Conservation (phyloP, 1,140 invertebrate genomes). For the Holotrichia oblita region DNA sequence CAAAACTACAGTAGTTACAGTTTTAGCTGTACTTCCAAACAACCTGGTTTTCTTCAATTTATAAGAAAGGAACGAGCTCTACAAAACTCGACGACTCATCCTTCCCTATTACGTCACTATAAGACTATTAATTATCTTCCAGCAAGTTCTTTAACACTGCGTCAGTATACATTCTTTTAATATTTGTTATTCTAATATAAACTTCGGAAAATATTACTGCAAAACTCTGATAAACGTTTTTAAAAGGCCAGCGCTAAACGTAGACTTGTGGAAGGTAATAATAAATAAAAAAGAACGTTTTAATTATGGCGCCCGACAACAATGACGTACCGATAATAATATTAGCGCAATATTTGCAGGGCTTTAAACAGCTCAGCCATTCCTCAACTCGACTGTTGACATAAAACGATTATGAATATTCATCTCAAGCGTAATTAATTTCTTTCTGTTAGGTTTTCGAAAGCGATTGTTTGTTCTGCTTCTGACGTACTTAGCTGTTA, state of each 20-base stretch:
- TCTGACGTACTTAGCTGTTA: constrained; percentile 24
- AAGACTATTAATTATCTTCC: neutral
- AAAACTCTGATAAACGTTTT: neutral
- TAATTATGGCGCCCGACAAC: constrained; percentile 15
- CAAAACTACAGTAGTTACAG: too few species aligned
- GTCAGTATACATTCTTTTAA: neutral
- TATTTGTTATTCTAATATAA: too few species aligned
- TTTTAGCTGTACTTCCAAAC: too few species aligned
- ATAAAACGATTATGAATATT: constrained; percentile 33
- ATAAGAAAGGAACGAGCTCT: too few species aligned
- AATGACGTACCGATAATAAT: constrained; percentile 14
- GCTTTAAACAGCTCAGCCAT: constrained; percentile 1
- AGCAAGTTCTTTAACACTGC: neutral
- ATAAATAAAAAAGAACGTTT: constrained; percentile 20
- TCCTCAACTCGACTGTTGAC: constrained; percentile 4
- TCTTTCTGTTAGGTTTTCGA: constrained; percentile 26
- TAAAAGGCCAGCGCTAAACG: neutral
- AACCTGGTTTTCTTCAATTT: too few species aligned
- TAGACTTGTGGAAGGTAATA: neutral
- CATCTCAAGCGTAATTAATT: constrained; percentile 24
- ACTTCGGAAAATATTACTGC: neutral
- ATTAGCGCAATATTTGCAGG: constrained; percentile 18
- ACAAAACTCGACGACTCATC: neutral
- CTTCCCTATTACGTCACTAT: neutral
- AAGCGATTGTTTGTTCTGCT: constrained; percentile 25